Percentiles rank a stretch among this genome's conserved stretches.
phyloP scores from a whole-genome alignment of 1,140 invertebrate genomes.

The Heliothis virescens region DNA sequence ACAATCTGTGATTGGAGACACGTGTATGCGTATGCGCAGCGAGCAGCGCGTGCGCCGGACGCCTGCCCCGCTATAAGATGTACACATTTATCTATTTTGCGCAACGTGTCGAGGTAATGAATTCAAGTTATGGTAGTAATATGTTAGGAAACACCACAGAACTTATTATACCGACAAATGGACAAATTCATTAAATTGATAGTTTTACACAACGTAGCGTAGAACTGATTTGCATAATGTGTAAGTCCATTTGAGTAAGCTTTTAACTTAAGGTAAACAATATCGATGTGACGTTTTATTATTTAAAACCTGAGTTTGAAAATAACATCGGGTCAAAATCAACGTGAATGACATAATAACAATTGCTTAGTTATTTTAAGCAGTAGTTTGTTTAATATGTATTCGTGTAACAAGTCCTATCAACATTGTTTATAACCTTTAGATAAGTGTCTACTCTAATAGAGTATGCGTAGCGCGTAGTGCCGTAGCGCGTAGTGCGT shows the following conservation, averaged over 20 bases:
- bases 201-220: constrained; percentile 8
- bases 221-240: constrained; percentile 17
- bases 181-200: neutral
- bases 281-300: no score
- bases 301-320: no score
- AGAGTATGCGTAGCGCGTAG: constrained; percentile 8
- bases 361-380: no score
- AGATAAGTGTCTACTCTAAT: neutral
- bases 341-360: no score
- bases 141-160: constrained; percentile 3
- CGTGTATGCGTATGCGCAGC: neutral
- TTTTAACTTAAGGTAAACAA: no score
- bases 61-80: neutral
- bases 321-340: no score
- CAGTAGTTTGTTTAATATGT: no score
- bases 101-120: neutral
- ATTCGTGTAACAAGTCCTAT: no score
- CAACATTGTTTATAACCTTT: no score
- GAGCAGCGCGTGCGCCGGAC: neutral
- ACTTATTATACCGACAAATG: constrained; percentile 16
- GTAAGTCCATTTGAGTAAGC: neutral
- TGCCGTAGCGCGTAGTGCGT: neutral
- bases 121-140: neutral
- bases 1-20: neutral
- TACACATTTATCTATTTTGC: neutral